Conservation (phyloP, 92 coral and sea anemone species). For the Heliopora coerulea region DNA sequence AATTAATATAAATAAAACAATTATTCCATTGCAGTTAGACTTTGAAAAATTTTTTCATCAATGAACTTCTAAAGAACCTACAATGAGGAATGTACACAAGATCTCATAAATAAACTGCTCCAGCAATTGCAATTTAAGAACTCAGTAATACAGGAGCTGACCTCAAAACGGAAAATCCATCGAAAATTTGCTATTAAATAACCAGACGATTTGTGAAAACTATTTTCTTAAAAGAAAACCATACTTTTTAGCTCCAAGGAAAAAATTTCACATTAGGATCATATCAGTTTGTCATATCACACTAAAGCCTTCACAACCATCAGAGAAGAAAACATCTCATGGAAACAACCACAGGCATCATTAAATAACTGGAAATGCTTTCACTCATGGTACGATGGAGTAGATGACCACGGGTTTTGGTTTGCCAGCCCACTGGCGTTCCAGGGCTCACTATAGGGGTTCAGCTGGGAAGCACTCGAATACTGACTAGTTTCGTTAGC, state of each 20-base stretch:
- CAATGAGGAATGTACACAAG: neutral
- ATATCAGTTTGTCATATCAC: neutral
- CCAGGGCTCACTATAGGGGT: conserved; percentile 40
- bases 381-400: conserved; percentile 4
- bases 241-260: neutral
- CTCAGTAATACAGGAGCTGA: neutral
- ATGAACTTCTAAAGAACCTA: conserved; percentile 1
- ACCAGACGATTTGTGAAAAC: neutral
- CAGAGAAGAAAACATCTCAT: neutral
- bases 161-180: neutral
- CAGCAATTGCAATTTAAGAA: neutral
- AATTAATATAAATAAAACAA: conserved; percentile 40
- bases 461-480: conserved; percentile 21
- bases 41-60: neutral
- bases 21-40: conserved; percentile 20
- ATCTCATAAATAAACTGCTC: neutral
- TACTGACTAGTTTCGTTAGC: neutral
- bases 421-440: conserved; percentile 31
- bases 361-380: neutral
- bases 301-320: neutral
- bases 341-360: neutral
- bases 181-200: conserved; percentile 22
- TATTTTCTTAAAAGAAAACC: conserved; percentile 5
- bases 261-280: neutral
- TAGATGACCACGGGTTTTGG: conserved; percentile 29